phyloP scores from a whole-genome alignment of 2,113 vertebrate genomes.

The Anarhynchus alexandrinus region DNA sequence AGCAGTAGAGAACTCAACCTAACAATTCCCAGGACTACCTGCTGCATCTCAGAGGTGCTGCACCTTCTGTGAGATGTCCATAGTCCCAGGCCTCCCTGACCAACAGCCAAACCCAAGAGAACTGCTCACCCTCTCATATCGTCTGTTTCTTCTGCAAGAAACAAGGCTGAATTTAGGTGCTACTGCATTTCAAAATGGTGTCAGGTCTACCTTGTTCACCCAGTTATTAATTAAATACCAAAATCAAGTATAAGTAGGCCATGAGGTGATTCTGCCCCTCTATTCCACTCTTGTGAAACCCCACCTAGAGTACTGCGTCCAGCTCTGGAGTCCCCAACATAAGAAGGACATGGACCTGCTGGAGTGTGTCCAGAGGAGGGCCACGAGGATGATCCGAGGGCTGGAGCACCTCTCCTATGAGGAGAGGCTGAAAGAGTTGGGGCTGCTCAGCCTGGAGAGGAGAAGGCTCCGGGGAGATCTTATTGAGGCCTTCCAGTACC shows the following conservation, averaged over 20 bases:
- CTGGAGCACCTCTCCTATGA: too few relatives aligned
- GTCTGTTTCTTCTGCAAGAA: not conserved
- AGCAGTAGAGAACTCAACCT: not conserved
- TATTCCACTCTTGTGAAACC: too few relatives aligned
- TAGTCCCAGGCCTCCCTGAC: not conserved
- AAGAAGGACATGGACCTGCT: too few relatives aligned
- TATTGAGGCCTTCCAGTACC: too few relatives aligned
- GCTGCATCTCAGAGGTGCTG: not conserved
- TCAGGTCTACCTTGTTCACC: not conserved
- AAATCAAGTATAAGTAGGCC: not conserved
- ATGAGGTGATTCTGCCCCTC: too few relatives aligned
- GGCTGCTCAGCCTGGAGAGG: too few relatives aligned
- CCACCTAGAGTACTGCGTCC: too few relatives aligned
- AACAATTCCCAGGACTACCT: not conserved
- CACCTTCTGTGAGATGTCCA: rapidly evolving
- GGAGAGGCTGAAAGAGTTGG: too few relatives aligned
- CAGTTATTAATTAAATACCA: not conserved
- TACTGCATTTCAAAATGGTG: not conserved
- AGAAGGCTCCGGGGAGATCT: too few relatives aligned
- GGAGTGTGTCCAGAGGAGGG: too few relatives aligned
- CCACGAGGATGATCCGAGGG: too few relatives aligned
- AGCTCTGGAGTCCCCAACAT: too few relatives aligned
- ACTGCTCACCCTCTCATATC: not conserved
- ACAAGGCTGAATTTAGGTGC: not conserved
- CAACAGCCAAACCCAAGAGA: not conserved